Conservation (phyloP, 2,888 invertebrate species). For the Coremacera marginata region DNA sequence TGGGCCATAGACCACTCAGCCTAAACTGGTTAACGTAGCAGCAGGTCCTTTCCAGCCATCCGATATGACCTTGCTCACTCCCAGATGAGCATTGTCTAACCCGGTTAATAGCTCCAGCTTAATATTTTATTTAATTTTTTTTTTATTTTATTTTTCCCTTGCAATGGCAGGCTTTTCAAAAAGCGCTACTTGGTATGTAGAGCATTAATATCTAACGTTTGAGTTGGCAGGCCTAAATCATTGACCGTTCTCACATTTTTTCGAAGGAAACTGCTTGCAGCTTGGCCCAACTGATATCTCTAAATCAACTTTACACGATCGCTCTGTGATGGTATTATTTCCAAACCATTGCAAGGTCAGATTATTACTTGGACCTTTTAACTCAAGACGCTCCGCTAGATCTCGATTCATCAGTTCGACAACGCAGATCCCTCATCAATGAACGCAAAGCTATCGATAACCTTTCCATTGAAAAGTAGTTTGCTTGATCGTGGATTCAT, state of each 20-base stretch:
- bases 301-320: neutral
- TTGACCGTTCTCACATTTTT: neutral
- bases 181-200: constrained; percentile 29
- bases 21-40: neutral
- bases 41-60: constrained; percentile 29
- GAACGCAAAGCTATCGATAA: neutral
- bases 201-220: constrained; percentile 28
- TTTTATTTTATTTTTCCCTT: no score
- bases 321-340: neutral
- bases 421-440: neutral
- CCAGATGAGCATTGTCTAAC: constrained; percentile 36
- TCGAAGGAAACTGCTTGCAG: neutral
- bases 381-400: neutral
- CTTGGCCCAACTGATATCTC: neutral
- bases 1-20: neutral
- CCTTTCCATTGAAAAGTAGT: neutral
- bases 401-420: neutral
- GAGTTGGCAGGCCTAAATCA: no score
- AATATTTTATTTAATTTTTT: no score
- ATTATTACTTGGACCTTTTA: neutral
- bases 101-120: constrained; percentile 39
- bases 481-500: neutral
- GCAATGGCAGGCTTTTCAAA: neutral
- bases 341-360: neutral
- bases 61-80: constrained; percentile 2